These are phyloP conservation scores for Nephrotoma guestfalica DNA, from an alignment of 2,888 invertebrate species.

Conservation along the genomic window DNA sequence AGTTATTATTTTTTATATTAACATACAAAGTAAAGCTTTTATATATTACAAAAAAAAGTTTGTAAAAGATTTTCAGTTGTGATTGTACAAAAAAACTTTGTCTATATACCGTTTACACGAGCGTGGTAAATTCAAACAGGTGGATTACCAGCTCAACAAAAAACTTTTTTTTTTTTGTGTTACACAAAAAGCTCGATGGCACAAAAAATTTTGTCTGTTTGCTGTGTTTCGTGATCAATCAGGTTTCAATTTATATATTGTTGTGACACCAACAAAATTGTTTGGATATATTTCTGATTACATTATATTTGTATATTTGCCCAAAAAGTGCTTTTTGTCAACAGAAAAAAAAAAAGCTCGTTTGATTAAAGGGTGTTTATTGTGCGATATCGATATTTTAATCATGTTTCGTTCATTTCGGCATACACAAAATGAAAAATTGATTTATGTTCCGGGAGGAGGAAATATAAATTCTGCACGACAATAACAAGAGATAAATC, in stretches of 20 bases:
- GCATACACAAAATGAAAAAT: not conserved
- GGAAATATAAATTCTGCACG: not conserved
- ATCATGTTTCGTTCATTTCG: not conserved
- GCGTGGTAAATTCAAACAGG: not conserved
- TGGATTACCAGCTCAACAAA: not conserved
- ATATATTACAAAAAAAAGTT: not conserved
- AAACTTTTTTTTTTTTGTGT: not conserved
- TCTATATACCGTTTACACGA: not conserved
- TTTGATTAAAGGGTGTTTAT: not conserved
- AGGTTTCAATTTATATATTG: not conserved
- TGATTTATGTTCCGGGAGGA: not conserved
- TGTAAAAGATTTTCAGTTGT: not conserved
- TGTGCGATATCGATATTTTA: not conserved
- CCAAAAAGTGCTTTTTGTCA: not conserved
- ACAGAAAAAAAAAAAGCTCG: not conserved
- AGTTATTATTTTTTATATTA: slow-evolving; percentile 19
- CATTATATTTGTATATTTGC: not conserved
- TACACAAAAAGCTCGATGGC: not conserved
- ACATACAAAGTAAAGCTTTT: too few species aligned
- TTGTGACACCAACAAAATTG: not conserved
- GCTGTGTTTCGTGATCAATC: not conserved
- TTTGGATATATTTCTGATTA: not conserved
- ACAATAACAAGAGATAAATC: not conserved
- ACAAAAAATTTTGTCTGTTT: not conserved
- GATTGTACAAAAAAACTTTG: not conserved